A percentile compares a stretch with the other conserved stretches of the same genome.
These are phyloP conservation scores for Chelidonichthys spinosus DNA, from an alignment of 2,797 vertebrate species.

Conservation along the genomic window DNA sequence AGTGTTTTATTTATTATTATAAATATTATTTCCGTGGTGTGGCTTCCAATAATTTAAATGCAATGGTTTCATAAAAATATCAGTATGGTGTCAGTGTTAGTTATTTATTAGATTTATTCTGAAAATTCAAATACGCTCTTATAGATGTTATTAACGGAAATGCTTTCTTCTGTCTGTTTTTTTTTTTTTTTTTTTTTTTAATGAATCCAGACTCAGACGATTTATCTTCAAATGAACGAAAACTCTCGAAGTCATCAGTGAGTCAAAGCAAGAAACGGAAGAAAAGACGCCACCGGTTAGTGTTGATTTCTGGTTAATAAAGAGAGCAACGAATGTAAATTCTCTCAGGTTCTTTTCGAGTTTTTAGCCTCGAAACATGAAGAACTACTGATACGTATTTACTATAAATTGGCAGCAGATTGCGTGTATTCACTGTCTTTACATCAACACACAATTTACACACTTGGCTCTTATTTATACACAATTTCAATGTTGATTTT, in stretches of 20 bases:
- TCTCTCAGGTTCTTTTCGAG: background rate
- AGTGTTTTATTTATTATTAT: too few relatives aligned
- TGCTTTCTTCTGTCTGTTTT: background rate
- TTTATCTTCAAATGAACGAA: constrained; percentile 94
- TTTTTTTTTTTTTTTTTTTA: background rate
- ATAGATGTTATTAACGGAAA: constrained; percentile 7
- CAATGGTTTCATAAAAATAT: background rate
- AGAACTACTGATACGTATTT: background rate
- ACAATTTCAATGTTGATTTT: background rate
- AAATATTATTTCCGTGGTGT: background rate
- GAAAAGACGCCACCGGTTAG: constrained; percentile 96
- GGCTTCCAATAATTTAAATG: background rate
- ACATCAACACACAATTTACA: background rate
- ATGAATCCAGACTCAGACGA: constrained; percentile 92
- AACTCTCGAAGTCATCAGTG: constrained; percentile 92
- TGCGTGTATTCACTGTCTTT: background rate
- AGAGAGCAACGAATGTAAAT: background rate
- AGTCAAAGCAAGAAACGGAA: constrained; percentile 98
- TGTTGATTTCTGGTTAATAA: constrained; percentile 20
- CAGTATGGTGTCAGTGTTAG: background rate
- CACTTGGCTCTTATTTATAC: background rate
- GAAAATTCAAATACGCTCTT: background rate
- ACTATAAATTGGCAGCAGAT: background rate
- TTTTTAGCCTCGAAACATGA: background rate
- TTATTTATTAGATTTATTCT: background rate